Percentiles rank a stretch among this genome's conserved stretches.
Evolutionary conservation across 2,888 invertebrate genomes (phyloP).

Genomic region (Steromphala cineraria): DNA sequence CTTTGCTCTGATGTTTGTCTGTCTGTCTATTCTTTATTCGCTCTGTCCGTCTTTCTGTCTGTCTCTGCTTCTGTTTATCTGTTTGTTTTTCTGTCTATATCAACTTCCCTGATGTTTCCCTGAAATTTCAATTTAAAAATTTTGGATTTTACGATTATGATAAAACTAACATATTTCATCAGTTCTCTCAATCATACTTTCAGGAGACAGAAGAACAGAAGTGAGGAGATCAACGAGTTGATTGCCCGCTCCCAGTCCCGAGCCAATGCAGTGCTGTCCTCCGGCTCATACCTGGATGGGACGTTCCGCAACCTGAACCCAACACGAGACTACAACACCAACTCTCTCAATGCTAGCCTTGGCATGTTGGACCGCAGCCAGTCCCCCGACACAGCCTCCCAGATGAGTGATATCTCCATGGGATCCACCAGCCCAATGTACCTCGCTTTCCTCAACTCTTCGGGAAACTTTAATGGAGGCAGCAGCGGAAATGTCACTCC

Average conservation of each 20-base stretch:
- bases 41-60: no score
- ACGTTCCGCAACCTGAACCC: constrained; percentile 34
- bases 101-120: not conserved
- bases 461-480: not conserved
- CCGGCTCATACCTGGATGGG: constrained; percentile 41
- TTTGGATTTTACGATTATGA: no score
- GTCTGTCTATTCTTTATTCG: no score
- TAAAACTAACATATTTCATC: no score
- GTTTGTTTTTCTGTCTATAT: no score
- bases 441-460: constrained; percentile 29
- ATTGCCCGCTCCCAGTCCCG: constrained; percentile 70
- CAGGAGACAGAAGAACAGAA: constrained; percentile 65
- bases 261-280: constrained; percentile 67
- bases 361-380: constrained; percentile 21
- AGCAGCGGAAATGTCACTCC: not conserved
- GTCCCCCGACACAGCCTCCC: constrained; percentile 41
- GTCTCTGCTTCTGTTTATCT: no score
- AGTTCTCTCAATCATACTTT: no score
- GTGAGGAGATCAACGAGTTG: constrained; percentile 72
- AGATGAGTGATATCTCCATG: constrained; percentile 36
- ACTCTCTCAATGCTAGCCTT: not conserved
- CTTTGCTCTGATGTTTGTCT: no score
- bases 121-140: not conserved
- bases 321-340: constrained; percentile 34
- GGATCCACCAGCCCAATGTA: constrained; percentile 29